These are phyloP conservation scores for Desmodus rotundus DNA, from an alignment of 2,113 vertebrate species.

Conservation along the genomic window DNA sequence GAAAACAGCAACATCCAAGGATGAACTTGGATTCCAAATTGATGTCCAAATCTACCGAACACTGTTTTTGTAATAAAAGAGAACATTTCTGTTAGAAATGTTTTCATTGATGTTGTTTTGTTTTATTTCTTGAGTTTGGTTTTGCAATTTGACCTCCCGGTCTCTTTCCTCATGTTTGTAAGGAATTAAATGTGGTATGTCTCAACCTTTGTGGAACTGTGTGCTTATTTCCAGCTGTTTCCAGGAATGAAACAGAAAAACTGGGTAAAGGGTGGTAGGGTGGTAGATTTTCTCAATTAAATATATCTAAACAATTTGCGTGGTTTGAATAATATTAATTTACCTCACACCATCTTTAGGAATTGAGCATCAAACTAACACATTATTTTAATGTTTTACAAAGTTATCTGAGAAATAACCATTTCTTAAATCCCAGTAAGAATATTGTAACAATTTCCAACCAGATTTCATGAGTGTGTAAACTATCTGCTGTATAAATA, in stretches of 20 bases:
- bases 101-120: slow-evolving; percentile 28
- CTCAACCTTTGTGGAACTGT: background rate
- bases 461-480: background rate
- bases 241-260: slow-evolving; percentile 17
- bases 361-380: background rate
- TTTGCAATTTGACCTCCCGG: slow-evolving; percentile 46
- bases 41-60: background rate
- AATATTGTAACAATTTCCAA: background rate
- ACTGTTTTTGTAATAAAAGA: background rate
- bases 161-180: slow-evolving; percentile 41
- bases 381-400: background rate
- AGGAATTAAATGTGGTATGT: slow-evolving; percentile 18
- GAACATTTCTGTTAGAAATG: background rate
- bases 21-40: background rate
- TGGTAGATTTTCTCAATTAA: background rate
- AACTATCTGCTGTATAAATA: slow-evolving; percentile 8
- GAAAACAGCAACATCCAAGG: background rate
- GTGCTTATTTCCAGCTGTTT: background rate
- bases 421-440: background rate
- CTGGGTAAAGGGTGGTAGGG: background rate
- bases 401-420: background rate
- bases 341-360: background rate
- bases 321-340: slow-evolving; percentile 21
- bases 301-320: background rate
- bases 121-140: slow-evolving; percentile 50